A percentile compares a stretch with the other conserved stretches of the same genome.
Evolutionary conservation across 2,797 vertebrate genomes (phyloP).

Genomic region (Sebastes matsubarae): DNA sequence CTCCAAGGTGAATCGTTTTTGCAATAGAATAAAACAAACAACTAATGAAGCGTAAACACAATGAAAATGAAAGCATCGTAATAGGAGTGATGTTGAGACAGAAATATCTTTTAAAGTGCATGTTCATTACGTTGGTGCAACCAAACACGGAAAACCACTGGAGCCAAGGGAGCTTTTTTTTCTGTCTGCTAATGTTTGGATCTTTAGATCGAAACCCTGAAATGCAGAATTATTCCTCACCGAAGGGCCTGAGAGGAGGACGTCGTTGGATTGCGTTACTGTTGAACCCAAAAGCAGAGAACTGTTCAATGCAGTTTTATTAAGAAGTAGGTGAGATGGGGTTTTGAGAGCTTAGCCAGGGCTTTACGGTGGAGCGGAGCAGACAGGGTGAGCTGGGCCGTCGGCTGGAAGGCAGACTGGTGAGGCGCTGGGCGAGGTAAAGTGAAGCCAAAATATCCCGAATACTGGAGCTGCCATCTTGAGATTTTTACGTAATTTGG

Average conservation of each 20-base stretch:
- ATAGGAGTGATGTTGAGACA: background rate
- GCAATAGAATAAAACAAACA: background rate
- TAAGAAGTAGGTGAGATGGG: background rate
- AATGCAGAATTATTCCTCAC: constrained; percentile 6
- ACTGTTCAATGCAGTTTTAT: background rate
- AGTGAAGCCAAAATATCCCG: background rate
- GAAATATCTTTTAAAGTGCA: constrained; percentile 22
- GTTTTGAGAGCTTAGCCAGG: background rate
- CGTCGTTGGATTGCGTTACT: background rate
- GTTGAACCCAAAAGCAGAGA: background rate
- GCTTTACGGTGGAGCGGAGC: background rate
- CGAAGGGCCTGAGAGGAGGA: background rate
- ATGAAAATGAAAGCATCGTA: constrained; percentile 20
- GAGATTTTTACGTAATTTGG: background rate
- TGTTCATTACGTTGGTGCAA: constrained; percentile 36
- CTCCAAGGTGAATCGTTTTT: constrained; percentile 1
- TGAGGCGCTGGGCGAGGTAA: background rate
- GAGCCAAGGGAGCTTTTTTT: constrained; percentile 18
- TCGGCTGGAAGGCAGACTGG: background rate
- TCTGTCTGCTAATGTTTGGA: constrained; percentile 29
- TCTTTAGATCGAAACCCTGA: constrained; percentile 34
- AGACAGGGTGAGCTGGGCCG: background rate
- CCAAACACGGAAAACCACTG: constrained; percentile 37
- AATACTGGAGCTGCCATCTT: background rate
- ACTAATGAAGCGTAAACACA: constrained; percentile 11